A percentile compares a stretch with the other conserved stretches of the same genome.
phyloP scores from a whole-genome alignment of 2,113 vertebrate genomes.

The Guaruba guarouba region DNA sequence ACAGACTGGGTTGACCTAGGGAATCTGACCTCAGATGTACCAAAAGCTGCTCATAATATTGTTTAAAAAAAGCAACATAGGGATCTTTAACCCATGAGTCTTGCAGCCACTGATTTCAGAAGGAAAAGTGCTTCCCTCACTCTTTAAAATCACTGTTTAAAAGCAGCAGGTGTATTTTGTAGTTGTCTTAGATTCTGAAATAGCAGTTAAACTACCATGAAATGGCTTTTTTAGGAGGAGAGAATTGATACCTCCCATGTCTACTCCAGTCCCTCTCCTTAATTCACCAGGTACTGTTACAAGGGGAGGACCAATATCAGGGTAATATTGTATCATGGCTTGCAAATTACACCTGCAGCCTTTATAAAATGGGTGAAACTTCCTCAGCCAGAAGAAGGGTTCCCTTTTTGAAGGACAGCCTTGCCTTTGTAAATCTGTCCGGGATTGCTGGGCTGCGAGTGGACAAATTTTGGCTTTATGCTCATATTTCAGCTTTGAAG shows the following conservation, averaged over 20 bases:
- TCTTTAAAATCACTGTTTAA: neutral
- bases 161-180: neutral
- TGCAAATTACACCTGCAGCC: neutral
- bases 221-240: neutral
- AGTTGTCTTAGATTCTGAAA: neutral
- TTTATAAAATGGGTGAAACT: neutral
- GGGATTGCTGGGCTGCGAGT: neutral
- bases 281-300: neutral
- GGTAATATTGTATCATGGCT: accelerated
- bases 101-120: neutral
- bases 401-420: neutral
- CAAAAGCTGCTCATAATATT: accelerated
- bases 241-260: accelerated
- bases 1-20: neutral
- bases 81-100: neutral
- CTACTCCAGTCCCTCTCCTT: neutral
- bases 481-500: neutral
- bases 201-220: neutral
- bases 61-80: neutral
- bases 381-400: neutral
- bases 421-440: neutral
- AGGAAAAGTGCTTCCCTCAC: neutral
- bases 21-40: neutral
- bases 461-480: neutral
- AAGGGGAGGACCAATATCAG: accelerated